Evolutionary conservation across 2,797 vertebrate species (phyloP).

Genomic region (Natrix natrix): DNA sequence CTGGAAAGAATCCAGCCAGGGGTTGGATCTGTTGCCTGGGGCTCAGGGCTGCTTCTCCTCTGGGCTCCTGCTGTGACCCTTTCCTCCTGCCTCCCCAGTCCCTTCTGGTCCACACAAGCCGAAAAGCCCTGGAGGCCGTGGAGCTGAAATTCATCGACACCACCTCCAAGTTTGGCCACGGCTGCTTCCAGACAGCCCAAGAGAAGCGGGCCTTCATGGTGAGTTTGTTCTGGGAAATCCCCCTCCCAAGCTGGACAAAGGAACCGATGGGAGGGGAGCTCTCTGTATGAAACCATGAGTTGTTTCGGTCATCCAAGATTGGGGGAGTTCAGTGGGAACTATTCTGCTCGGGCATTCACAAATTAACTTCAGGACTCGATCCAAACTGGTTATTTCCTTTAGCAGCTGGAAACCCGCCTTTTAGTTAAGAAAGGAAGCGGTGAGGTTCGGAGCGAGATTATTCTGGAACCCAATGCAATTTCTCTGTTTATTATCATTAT

Average conservation of each 20-base stretch:
- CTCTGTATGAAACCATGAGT: too few species aligned
- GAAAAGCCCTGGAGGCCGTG: conserved; percentile 77
- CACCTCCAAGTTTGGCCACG: conserved; percentile 91
- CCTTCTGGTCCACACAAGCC: conserved; percentile 81
- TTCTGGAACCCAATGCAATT: neutral
- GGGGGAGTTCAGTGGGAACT: neutral
- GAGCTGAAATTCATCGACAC: conserved; percentile 97
- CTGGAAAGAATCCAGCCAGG: too few species aligned
- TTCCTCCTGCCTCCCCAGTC: conserved; percentile 72
- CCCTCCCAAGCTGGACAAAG: neutral
- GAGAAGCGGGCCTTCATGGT: conserved; percentile 94
- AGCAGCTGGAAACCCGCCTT: neutral
- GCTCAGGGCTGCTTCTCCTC: too few species aligned
- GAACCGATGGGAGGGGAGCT: neutral
- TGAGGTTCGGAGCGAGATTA: neutral
- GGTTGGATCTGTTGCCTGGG: too few species aligned
- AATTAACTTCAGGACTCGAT: neutral
- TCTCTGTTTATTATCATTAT: neutral
- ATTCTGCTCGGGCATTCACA: neutral
- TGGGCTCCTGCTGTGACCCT: neutral
- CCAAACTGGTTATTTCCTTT: neutral
- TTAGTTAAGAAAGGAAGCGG: neutral
- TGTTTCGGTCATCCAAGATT: neutral
- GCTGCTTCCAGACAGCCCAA: conserved; percentile 89
- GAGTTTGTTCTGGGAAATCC: conserved; percentile 45